A percentile compares a stretch with the other conserved stretches of the same genome.
Evolutionary conservation across 2,888 invertebrate genomes (phyloP).

Genomic region (Leucophenga maculata): DNA sequence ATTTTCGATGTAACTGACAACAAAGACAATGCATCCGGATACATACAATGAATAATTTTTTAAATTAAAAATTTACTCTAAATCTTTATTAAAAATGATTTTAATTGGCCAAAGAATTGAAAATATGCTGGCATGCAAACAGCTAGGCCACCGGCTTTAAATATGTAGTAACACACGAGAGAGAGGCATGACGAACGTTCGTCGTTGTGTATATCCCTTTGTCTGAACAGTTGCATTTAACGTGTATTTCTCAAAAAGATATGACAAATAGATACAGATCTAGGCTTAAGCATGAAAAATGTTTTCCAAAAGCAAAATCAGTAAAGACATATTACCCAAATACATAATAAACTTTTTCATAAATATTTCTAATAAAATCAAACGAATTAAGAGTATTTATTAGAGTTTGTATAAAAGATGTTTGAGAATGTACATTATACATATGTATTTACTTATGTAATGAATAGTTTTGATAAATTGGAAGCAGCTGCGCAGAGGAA

Average conservation of each 20-base stretch:
- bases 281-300: neutral
- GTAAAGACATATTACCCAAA: constrained; percentile 31
- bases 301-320: constrained; percentile 13
- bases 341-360: constrained; percentile 61
- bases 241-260: too few species aligned
- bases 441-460: constrained; percentile 1
- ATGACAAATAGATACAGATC: too few species aligned
- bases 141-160: constrained; percentile 53
- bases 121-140: constrained; percentile 11
- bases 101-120: constrained; percentile 62
- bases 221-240: constrained; percentile 33
- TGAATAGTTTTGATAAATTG: neutral
- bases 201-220: too few species aligned
- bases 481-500: neutral
- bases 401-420: too few species aligned
- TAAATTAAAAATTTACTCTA: constrained; percentile 25
- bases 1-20: constrained; percentile 31
- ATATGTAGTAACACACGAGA: constrained; percentile 31
- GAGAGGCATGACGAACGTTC: too few species aligned
- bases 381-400: neutral
- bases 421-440: too few species aligned
- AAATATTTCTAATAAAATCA: constrained; percentile 62
- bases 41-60: constrained; percentile 14
- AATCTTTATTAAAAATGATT: constrained; percentile 17
- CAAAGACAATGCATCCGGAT: constrained; percentile 9